phyloP scores from a whole-genome alignment of 2,113 vertebrate genomes.

The Lanius ludovicianus region DNA sequence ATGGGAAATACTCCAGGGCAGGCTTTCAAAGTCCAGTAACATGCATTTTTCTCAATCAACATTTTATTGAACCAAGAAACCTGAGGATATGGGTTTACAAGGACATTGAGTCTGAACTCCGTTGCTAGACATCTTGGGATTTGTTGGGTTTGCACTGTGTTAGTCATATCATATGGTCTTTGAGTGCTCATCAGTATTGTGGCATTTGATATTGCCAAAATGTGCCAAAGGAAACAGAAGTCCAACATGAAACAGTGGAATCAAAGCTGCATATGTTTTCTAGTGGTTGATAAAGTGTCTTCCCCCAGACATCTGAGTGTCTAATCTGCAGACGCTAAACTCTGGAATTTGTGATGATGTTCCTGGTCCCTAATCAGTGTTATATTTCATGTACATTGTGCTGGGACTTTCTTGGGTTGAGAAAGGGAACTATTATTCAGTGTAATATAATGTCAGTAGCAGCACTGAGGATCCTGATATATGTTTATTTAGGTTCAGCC shows the following conservation, averaged over 20 bases:
- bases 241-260: slow-evolving; percentile 9
- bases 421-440: neutral
- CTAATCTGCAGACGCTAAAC: slow-evolving; percentile 56
- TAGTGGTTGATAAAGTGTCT: slow-evolving; percentile 23
- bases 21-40: slow-evolving; percentile 27
- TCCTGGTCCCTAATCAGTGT: slow-evolving; percentile 17
- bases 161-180: neutral
- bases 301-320: neutral
- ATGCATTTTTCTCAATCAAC: slow-evolving; percentile 46
- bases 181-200: neutral
- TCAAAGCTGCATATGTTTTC: slow-evolving; percentile 48
- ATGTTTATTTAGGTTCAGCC: slow-evolving; percentile 6
- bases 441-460: neutral
- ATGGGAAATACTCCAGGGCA: neutral
- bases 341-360: slow-evolving; percentile 61
- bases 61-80: slow-evolving; percentile 42
- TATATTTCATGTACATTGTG: neutral
- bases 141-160: neutral
- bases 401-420: slow-evolving; percentile 2
- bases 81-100: neutral
- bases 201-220: slow-evolving; percentile 8
- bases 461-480: neutral
- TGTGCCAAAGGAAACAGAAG: slow-evolving; percentile 39
- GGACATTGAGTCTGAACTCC: neutral
- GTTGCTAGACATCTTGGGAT: neutral